A percentile compares a stretch with the other conserved stretches of the same genome.
These are phyloP conservation scores for Perognathus longimembris DNA, from an alignment of 2,113 vertebrate species.

Conservation along the genomic window DNA sequence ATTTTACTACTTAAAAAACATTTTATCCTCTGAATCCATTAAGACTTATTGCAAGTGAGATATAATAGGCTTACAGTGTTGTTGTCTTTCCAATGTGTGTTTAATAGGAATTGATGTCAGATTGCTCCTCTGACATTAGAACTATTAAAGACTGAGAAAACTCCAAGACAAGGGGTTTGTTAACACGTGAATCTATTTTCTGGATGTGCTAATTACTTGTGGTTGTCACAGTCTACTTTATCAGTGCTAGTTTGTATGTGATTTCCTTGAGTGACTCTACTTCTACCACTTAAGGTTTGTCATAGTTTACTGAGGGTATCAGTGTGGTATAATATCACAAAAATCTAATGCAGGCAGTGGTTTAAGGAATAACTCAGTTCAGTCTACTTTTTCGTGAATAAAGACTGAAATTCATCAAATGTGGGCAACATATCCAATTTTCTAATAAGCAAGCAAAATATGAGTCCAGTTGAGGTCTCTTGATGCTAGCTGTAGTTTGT, in stretches of 20 bases:
- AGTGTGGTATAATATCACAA: not conserved
- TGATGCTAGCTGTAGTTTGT: too few relatives aligned
- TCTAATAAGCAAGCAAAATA: too few relatives aligned
- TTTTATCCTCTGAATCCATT: not conserved
- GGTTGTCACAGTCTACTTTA: not conserved
- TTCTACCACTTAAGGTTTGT: conserved; percentile 2
- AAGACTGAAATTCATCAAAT: too few relatives aligned
- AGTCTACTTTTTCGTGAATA: too few relatives aligned
- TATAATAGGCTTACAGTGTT: not conserved
- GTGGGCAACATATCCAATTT: too few relatives aligned
- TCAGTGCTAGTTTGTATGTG: not conserved
- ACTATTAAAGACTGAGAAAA: not conserved
- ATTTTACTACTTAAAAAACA: not conserved
- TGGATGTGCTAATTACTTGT: conserved; percentile 50
- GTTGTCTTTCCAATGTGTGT: not conserved
- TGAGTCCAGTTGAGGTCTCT: too few relatives aligned
- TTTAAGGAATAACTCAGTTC: too few relatives aligned
- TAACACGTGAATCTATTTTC: not conserved
- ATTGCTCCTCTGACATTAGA: not conserved
- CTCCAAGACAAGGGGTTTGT: conserved; percentile 21
- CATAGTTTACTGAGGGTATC: too few relatives aligned
- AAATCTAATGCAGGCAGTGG: too few relatives aligned
- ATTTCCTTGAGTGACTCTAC: not conserved
- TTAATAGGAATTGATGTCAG: not conserved
- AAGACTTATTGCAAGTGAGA: not conserved